Evolutionary conservation across 2,113 vertebrate species (phyloP), one percentile per base, ranked within the genome.

Genomic region (Megaleporinus macrocephalus): DNA sequence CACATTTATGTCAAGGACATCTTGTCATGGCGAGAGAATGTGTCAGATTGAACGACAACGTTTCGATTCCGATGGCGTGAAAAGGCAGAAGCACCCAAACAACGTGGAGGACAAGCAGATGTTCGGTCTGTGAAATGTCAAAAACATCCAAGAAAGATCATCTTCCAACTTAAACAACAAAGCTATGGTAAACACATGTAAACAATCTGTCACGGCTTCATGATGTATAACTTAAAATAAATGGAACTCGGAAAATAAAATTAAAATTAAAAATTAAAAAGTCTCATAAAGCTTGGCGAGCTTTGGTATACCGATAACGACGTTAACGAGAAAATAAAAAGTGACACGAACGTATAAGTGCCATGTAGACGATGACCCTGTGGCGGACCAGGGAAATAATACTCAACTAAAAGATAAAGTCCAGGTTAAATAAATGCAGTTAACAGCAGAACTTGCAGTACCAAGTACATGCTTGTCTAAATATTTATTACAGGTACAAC

Each of bases 401-500:
- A 73, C 93, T 84, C 95, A 88, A 93, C 88, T 90, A 92, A 93
- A n/a, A 90, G 87, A 88, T 84, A 84, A 92, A 76, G 91, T 95
- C 90, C 91, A 93, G 92, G 93, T 92, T 95, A 85, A 86, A 94
- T 90, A 93, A 95, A 93, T 92, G 90, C 94, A 95, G 93, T 93
- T 91, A 95, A 93, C 92, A 95, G 97, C 96, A 95, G 95, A 96
- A 95, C 95, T 95, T 93, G 90, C 95, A 90, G 90, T 95, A 96
- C 95, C 93, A 95, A 94, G 95, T 91, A 94, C 96, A 92, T 96
- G 95, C 95, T 96, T 97, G 96, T 96, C 95, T 97, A 96, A 94
- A 92, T 94, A 96, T 98, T 98, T 98, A 98, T 98, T 98, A 97
- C 96, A 98, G 95, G 93, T 97, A 97, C 95, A 96, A 98, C 96